A percentile compares a stretch with the other conserved stretches of the same genome.
Conservation (phyloP, 2,113 vertebrate genomes). For the Cololabis saira region DNA sequence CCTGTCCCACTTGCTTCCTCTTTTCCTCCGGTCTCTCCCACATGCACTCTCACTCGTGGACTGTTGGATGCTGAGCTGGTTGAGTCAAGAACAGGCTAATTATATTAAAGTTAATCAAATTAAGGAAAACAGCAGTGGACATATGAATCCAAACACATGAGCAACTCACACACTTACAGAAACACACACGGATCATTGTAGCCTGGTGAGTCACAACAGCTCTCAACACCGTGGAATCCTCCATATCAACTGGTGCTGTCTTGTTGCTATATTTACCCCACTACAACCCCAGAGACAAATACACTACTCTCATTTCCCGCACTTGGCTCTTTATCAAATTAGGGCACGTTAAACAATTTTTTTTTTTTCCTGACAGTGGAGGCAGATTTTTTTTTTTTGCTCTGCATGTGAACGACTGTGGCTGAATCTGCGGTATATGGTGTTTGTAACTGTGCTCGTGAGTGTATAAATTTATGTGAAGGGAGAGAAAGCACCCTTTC, state of each 20-base stretch:
- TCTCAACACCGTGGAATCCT: constrained; percentile 70
- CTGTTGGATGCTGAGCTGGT: constrained; percentile 14
- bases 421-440: constrained; percentile 45
- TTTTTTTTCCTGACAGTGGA: constrained; percentile 52
- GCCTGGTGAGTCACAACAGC: constrained; percentile 73
- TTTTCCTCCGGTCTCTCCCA: constrained; percentile 20
- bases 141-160: constrained; percentile 36
- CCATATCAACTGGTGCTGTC: constrained; percentile 79
- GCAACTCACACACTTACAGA: constrained; percentile 26
- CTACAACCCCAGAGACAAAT: constrained; percentile 73
- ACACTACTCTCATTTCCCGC: constrained; percentile 72
- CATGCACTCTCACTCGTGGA: background rate
- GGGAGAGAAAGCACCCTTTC: constrained; percentile 45
- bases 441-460: constrained; percentile 34
- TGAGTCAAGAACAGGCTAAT: constrained; percentile 27
- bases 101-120: constrained; percentile 45
- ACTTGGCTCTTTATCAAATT: constrained; percentile 74
- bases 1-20: constrained; percentile 26
- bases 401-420: constrained; percentile 39
- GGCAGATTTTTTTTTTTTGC: constrained; percentile 3
- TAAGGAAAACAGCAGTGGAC: constrained; percentile 41
- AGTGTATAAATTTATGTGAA: constrained; percentile 43
- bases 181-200: constrained; percentile 26
- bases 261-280: constrained; percentile 82
- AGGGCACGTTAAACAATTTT: constrained; percentile 69